Conservation (phyloP, 53 echinoderm and acorn worm species). For the Astropecten irregularis region DNA sequence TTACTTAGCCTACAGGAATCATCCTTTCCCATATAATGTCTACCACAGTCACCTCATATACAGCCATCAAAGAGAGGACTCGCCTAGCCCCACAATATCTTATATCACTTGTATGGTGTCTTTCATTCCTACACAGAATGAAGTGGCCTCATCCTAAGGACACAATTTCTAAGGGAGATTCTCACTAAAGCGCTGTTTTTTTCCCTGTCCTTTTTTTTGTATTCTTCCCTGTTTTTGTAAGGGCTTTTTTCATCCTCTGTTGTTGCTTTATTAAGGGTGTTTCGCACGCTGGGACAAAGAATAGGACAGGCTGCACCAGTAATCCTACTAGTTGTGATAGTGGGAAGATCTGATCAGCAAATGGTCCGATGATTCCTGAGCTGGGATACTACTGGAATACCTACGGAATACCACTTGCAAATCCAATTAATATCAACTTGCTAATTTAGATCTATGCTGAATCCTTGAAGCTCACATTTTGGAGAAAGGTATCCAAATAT, state of each 20-base stretch:
- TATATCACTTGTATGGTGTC: conserved; percentile 20
- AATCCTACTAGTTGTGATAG: conserved; percentile 2
- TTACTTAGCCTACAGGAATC: background rate
- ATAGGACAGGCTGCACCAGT: background rate
- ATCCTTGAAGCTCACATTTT: too few species aligned
- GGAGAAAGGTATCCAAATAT: too few species aligned
- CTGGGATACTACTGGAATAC: too few species aligned
- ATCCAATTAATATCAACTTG: too few species aligned
- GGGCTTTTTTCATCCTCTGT: background rate
- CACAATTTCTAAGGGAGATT: conserved; percentile 11
- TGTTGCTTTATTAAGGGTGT: conserved; percentile 31
- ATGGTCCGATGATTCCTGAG: background rate
- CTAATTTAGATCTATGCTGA: too few species aligned
- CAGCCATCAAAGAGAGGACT: conserved; percentile 1
- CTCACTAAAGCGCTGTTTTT: background rate
- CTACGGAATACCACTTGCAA: too few species aligned
- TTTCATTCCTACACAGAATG: background rate
- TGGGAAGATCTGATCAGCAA: background rate
- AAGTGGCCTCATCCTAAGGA: conserved; percentile 30
- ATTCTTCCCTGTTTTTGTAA: too few species aligned
- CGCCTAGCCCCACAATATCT: background rate
- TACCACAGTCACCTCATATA: too few species aligned
- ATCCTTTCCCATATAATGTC: background rate
- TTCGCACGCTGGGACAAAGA: conserved; percentile 2
- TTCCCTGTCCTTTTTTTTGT: too few species aligned